Evolutionary conservation across 1,140 invertebrate genomes (phyloP).

Genomic region (Drosophila athabasca): DNA sequence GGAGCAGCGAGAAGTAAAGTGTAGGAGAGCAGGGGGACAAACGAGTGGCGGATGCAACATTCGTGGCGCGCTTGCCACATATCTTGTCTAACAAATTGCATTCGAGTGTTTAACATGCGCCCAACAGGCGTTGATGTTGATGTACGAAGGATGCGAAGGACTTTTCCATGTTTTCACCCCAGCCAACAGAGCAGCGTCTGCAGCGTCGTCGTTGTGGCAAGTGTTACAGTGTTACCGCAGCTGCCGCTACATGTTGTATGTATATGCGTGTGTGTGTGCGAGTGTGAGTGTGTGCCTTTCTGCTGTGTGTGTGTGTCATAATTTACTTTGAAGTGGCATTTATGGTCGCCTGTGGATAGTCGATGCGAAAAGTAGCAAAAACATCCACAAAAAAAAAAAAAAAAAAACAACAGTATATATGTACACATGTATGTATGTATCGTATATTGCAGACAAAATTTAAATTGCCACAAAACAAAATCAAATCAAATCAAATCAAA

Average conservation of each 20-base stretch:
- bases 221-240: slow-evolving; percentile 49
- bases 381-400: slow-evolving; percentile 18
- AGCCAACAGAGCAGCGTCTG: slow-evolving; percentile 27
- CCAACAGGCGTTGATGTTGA: slow-evolving; percentile 80
- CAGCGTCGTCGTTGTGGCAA: slow-evolving; percentile 29
- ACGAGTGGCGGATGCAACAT: slow-evolving; percentile 36
- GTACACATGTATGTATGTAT: no score
- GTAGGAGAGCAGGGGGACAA: not conserved
- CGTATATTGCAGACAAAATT: slow-evolving; percentile 21
- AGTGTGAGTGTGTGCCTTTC: slow-evolving; percentile 32
- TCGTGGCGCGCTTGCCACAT: slow-evolving; percentile 70
- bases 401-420: slow-evolving; percentile 20
- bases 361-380: slow-evolving; percentile 24
- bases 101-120: slow-evolving; percentile 81
- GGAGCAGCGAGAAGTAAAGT: slow-evolving; percentile 8
- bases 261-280: slow-evolving; percentile 1
- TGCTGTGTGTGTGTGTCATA: slow-evolving; percentile 55
- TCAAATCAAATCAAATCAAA: slow-evolving; percentile 49
- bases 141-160: slow-evolving; percentile 76
- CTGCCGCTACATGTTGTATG: slow-evolving; percentile 42
- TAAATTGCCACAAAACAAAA: slow-evolving; percentile 52
- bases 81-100: slow-evolving; percentile 82
- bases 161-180: slow-evolving; percentile 74
- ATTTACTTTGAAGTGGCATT: slow-evolving; percentile 80
- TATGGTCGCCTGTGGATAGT: slow-evolving; percentile 55